These are phyloP conservation scores for Eudemis profundana DNA, from an alignment of 2,888 invertebrate species.

Conservation along the genomic window DNA sequence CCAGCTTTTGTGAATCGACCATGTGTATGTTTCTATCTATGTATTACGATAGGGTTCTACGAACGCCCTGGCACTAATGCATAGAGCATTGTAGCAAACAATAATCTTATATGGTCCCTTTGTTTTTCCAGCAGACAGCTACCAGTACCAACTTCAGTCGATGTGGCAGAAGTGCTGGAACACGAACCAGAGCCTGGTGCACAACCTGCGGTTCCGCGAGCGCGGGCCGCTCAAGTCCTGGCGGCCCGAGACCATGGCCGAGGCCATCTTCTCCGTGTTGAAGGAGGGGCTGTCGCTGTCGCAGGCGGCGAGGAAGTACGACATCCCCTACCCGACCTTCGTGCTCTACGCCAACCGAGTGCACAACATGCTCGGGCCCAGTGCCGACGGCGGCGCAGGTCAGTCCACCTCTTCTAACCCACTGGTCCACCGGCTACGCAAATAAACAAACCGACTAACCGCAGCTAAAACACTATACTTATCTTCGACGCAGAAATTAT, in stretches of 20 bases:
- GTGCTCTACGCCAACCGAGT: slow-evolving; percentile 96
- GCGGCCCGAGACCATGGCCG: slow-evolving; percentile 97
- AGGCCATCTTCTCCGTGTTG: slow-evolving; percentile 96
- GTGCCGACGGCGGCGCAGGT: slow-evolving; percentile 96
- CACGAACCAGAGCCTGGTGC: slow-evolving; percentile 95
- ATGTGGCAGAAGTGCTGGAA: slow-evolving; percentile 99
- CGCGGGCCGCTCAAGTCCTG: slow-evolving; percentile 96
- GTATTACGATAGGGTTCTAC: too few relatives aligned
- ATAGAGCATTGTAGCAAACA: neutral
- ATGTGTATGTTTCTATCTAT: too few relatives aligned
- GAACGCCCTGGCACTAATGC: neutral
- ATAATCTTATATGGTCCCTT: slow-evolving; percentile 55
- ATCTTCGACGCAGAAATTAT: too few relatives aligned
- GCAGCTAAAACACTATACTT: neutral
- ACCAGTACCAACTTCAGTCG: slow-evolving; percentile 97
- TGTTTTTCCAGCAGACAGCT: slow-evolving; percentile 92
- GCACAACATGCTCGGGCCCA: slow-evolving; percentile 97
- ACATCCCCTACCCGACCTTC: slow-evolving; percentile 97
- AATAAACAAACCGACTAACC: neutral
- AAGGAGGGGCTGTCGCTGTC: slow-evolving; percentile 95
- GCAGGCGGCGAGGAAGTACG: slow-evolving; percentile 96
- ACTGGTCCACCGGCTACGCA: slow-evolving; percentile 9
- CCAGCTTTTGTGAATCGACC: too few relatives aligned
- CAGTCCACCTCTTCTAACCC: slow-evolving; percentile 64
- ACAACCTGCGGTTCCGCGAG: slow-evolving; percentile 95